These are phyloP conservation scores for Maniola hyperantus DNA, from an alignment of 2,888 invertebrate species.

Conservation along the genomic window DNA sequence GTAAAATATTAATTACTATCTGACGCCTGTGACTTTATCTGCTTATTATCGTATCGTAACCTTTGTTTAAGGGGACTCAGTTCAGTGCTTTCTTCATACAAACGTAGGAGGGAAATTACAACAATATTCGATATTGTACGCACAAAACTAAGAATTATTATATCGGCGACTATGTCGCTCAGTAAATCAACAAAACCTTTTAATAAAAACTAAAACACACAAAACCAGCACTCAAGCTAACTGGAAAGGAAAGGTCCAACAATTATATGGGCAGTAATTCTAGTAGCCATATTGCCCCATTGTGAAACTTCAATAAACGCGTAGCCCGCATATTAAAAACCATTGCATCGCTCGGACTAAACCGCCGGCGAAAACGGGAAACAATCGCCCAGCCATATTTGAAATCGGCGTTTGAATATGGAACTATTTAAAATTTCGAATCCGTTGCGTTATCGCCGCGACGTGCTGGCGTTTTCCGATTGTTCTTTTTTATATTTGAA, in stretches of 20 bases:
- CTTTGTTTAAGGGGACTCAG: neutral
- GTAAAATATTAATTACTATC: neutral
- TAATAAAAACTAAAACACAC: neutral
- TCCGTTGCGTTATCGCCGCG: constrained; percentile 79
- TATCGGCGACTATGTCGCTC: too few species aligned
- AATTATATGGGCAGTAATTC: constrained; percentile 56
- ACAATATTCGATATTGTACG: too few species aligned
- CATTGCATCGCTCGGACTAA: constrained; percentile 51
- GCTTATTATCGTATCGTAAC: neutral
- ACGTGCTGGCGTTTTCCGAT: constrained; percentile 79
- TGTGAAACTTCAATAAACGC: constrained; percentile 78
- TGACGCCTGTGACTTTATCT: neutral
- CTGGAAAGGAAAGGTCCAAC: constrained; percentile 40
- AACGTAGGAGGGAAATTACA: too few species aligned
- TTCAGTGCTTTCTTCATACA: too few species aligned
- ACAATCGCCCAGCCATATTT: constrained; percentile 78
- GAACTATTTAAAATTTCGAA: constrained; percentile 83
- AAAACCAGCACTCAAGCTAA: neutral
- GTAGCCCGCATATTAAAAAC: constrained; percentile 80
- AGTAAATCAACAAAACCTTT: too few species aligned
- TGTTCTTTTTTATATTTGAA: constrained; percentile 56
- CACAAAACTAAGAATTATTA: too few species aligned
- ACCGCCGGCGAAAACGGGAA: constrained; percentile 80
- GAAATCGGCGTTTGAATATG: constrained; percentile 76
- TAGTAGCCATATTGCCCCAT: constrained; percentile 68